Evolutionary conservation across 2,113 vertebrate species (phyloP).

Genomic region (Ranitomeya variabilis): DNA sequence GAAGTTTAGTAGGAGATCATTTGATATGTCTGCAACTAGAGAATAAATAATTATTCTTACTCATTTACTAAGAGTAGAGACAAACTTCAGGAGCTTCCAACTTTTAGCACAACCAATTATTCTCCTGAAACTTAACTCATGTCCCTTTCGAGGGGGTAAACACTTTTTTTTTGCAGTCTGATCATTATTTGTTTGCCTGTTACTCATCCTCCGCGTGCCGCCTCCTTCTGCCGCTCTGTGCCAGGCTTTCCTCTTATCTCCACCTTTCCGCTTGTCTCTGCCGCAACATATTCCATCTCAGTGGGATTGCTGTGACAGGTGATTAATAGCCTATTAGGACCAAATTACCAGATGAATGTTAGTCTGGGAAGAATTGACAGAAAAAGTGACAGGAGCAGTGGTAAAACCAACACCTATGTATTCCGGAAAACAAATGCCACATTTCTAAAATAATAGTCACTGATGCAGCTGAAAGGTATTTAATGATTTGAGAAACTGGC

Average conservation of each 20-base stretch:
- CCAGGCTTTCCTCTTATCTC: conserved; percentile 3
- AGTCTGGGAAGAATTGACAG: conserved; percentile 65
- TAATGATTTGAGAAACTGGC: not conserved
- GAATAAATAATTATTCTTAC: not conserved
- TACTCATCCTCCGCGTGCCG: not conserved
- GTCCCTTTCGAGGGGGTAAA: not conserved
- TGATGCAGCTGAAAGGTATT: conserved; percentile 15
- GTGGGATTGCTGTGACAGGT: conserved; percentile 60
- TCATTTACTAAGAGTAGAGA: not conserved
- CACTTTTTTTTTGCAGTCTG: not conserved
- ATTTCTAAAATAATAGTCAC: conserved; percentile 62
- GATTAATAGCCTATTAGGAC: conserved; percentile 70
- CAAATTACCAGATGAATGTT: conserved; percentile 69
- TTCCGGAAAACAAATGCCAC: conserved; percentile 56
- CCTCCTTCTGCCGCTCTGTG: conserved; percentile 39
- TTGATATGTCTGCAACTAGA: not conserved
- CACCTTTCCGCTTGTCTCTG: conserved; percentile 3
- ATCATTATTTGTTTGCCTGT: conserved; percentile 16
- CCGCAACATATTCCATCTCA: conserved; percentile 33
- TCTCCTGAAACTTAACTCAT: not conserved
- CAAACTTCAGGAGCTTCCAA: not conserved
- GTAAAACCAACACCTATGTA: conserved; percentile 66
- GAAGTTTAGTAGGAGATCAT: not conserved
- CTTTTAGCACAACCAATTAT: not conserved
- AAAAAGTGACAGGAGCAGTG: conserved; percentile 55